A percentile compares a stretch with the other conserved stretches of the same genome.
Conservation (phyloP, 2,113 vertebrate species). For the Lethenteron reissneri region DNA sequence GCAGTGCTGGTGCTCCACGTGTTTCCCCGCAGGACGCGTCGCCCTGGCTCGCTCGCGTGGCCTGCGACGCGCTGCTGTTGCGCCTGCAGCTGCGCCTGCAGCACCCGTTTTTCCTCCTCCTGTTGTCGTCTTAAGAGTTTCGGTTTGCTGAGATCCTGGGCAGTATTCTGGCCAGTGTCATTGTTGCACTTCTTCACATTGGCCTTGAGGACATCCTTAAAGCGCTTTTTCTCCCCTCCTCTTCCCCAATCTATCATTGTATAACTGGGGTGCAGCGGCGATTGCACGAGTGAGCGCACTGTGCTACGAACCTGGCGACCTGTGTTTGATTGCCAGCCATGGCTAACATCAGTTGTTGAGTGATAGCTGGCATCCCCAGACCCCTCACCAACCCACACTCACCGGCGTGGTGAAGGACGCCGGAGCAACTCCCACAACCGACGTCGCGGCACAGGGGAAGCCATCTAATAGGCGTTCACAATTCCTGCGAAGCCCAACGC, state of each 20-base stretch:
- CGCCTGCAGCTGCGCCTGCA: neutral
- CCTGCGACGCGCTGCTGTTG: neutral
- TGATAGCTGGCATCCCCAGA: neutral
- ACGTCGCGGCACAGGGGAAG: neutral
- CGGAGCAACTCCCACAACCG: neutral
- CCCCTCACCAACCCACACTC: too few relatives aligned
- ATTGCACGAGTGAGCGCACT: neutral
- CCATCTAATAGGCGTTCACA: neutral
- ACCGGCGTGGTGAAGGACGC: too few relatives aligned
- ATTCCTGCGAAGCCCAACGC: neutral
- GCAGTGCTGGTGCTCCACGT: neutral
- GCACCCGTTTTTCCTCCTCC: too few relatives aligned
- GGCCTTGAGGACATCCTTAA: neutral
- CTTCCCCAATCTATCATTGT: neutral
- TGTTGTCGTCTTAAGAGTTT: neutral
- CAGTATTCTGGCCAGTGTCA: neutral
- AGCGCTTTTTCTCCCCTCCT: neutral
- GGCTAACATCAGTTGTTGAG: neutral
- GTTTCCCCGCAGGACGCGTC: neutral
- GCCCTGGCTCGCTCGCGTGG: neutral
- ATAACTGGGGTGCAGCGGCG: neutral
- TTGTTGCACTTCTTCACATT: neutral
- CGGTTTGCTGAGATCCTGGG: neutral
- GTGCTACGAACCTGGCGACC: neutral
- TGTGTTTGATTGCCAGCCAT: neutral